Percentiles rank a stretch among this genome's conserved stretches.
Conservation (phyloP, 2,113 vertebrate genomes). For the Xiphophorus maculatus region DNA sequence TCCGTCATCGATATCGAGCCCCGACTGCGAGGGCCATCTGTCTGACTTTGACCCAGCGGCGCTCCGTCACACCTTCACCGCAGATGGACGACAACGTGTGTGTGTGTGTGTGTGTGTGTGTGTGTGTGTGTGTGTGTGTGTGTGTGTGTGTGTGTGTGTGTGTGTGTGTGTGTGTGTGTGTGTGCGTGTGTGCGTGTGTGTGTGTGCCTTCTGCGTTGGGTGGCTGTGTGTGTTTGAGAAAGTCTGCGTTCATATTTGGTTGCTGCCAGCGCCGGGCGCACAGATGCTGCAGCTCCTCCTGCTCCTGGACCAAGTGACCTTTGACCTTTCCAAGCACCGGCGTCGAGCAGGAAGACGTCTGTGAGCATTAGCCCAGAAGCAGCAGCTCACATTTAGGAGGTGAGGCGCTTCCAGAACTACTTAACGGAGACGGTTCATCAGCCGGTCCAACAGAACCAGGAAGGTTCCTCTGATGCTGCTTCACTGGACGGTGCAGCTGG, state of each 20-base stretch:
- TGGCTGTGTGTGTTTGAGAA: not conserved
- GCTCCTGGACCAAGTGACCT: slow-evolving; percentile 46
- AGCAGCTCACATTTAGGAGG: slow-evolving; percentile 60
- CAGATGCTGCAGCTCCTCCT: slow-evolving; percentile 29
- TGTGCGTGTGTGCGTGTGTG: not conserved
- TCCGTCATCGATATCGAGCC: slow-evolving; percentile 64
- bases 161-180: too few relatives aligned
- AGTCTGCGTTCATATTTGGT: slow-evolving; percentile 20
- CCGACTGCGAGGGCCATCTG: slow-evolving; percentile 76
- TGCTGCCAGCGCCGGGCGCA: slow-evolving; percentile 32
- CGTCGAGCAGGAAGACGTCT: slow-evolving; percentile 38
- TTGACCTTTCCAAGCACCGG: slow-evolving; percentile 47
- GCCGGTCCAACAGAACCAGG: slow-evolving; percentile 22
- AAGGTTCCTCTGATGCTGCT: too few relatives aligned
- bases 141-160: not conserved
- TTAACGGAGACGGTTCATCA: slow-evolving; percentile 59
- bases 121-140: not conserved
- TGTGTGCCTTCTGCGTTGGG: not conserved
- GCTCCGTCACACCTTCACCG: slow-evolving; percentile 65
- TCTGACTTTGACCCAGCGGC: slow-evolving; percentile 72
- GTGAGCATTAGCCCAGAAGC: slow-evolving; percentile 29
- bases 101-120: not conserved
- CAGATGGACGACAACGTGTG: slow-evolving; percentile 25
- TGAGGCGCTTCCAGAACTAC: slow-evolving; percentile 43
- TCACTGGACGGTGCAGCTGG: too few relatives aligned